Evolutionary conservation across 2,113 vertebrate species (phyloP).

Genomic region (Vicugna pacos): DNA sequence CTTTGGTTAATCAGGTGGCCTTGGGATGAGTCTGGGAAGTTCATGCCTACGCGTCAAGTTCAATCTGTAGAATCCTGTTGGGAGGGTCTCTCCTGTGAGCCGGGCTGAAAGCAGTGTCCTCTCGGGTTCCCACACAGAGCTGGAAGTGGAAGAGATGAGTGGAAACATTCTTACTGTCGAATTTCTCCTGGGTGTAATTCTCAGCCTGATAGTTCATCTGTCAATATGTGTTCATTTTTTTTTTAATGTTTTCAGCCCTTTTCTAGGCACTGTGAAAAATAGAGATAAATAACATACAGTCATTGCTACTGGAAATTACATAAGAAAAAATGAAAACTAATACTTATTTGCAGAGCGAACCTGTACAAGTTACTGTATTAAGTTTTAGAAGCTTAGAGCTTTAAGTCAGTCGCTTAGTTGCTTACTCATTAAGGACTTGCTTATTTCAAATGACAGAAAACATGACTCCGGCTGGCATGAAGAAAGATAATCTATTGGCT

Average conservation of each 20-base stretch:
- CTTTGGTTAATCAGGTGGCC: slow-evolving; percentile 63
- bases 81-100: neutral
- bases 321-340: neutral
- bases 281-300: neutral
- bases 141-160: neutral
- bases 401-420: neutral
- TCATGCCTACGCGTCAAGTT: neutral
- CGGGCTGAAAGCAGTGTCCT: neutral
- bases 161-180: neutral
- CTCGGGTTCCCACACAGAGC: neutral
- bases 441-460: neutral
- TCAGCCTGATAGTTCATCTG: neutral
- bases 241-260: neutral
- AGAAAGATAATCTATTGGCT: neutral
- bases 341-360: neutral
- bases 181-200: neutral
- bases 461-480: neutral
- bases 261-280: neutral
- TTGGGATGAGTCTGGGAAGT: slow-evolving; percentile 43
- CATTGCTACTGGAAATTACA: neutral
- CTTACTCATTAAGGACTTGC: neutral
- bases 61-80: slow-evolving; percentile 44
- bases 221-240: neutral
- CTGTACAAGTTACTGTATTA: neutral
- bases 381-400: neutral